Evolutionary conservation across 2,113 vertebrate genomes (phyloP).

Genomic region (Barbus barbus): DNA sequence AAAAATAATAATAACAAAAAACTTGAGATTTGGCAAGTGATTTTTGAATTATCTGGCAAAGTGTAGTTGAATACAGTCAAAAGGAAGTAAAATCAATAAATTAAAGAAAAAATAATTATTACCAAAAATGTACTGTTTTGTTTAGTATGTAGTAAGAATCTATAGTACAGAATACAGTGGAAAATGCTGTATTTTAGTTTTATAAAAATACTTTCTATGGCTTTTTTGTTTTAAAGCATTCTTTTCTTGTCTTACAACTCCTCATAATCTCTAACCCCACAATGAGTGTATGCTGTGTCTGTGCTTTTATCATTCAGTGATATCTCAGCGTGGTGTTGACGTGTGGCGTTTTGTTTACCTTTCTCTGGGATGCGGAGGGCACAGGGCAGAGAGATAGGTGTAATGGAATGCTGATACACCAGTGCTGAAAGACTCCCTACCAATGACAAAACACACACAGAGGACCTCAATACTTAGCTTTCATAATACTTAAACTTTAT

Average conservation of each 20-base stretch:
- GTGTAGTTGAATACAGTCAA: not conserved
- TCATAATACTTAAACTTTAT: constrained; percentile 10
- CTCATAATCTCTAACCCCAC: not conserved
- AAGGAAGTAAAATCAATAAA: not conserved
- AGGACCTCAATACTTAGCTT: not conserved
- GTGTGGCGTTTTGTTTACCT: constrained; percentile 69
- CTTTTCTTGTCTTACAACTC: not conserved
- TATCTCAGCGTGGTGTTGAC: not conserved
- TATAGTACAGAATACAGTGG: not conserved
- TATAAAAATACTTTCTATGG: not conserved
- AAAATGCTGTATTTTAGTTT: not conserved
- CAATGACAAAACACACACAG: constrained; percentile 44
- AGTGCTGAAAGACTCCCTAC: constrained; percentile 88
- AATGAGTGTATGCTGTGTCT: not conserved
- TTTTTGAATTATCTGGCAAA: no score
- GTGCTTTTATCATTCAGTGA: not conserved
- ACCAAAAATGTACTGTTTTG: not conserved
- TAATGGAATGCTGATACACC: constrained; percentile 90
- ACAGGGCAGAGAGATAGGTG: constrained; percentile 87
- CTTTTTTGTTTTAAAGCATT: not conserved
- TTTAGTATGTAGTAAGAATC: not conserved
- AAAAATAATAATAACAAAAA: no score
- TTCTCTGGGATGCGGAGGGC: constrained; percentile 82
- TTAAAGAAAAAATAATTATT: no score
- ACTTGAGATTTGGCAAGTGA: no score